Evolutionary conservation across 2,797 vertebrate genomes (phyloP).

Genomic region (Pangasius sanitwongsei): DNA sequence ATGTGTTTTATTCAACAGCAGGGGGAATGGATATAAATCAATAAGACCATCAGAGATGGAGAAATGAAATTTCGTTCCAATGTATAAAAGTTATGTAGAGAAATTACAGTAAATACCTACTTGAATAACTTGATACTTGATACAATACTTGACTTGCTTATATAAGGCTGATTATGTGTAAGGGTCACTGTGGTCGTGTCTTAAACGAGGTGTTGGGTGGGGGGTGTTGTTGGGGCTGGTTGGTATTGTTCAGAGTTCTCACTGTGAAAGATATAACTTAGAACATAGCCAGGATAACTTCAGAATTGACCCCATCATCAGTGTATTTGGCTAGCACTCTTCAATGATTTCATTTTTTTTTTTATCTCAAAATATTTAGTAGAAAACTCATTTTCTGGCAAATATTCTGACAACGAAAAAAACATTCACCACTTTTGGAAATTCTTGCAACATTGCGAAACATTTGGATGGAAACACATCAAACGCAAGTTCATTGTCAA

Average conservation of each 20-base stretch:
- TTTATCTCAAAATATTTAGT: background rate
- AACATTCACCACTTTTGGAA: background rate
- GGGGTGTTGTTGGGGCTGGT: background rate
- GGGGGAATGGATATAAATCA: no score
- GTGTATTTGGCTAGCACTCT: background rate
- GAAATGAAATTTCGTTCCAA: no score
- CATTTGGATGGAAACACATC: background rate
- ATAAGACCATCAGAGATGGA: background rate
- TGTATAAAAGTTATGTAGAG: no score
- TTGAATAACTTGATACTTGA: no score
- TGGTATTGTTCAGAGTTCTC: background rate
- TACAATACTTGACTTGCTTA: background rate
- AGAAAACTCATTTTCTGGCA: background rate
- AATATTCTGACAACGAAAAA: background rate
- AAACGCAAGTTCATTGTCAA: background rate
- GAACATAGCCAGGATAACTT: background rate
- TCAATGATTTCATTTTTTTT: background rate
- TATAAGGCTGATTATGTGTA: background rate
- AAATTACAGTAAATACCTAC: no score
- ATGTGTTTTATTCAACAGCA: no score
- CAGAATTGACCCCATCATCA: background rate
- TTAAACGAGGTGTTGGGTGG: background rate
- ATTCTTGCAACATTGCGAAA: background rate
- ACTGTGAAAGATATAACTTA: background rate
- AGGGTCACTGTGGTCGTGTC: background rate